phyloP scores from a whole-genome alignment of 2,113 vertebrate genomes.

The Cephalopterus ornatus region DNA sequence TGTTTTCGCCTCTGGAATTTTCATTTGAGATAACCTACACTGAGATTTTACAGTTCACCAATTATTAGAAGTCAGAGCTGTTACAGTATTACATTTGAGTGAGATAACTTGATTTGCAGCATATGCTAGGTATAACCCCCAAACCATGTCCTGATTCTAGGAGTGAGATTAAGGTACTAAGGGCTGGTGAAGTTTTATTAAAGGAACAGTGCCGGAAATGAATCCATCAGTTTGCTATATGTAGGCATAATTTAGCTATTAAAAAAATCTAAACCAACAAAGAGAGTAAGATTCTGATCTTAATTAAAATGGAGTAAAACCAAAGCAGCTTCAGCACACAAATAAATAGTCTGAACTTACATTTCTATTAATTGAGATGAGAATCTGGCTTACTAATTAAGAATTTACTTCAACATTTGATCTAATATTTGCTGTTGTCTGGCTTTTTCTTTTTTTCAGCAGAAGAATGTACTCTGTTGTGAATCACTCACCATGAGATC shows the following conservation, averaged over 20 bases:
- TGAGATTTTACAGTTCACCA: constrained; percentile 21
- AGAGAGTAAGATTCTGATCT: constrained; percentile 9
- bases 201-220: background rate
- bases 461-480: background rate
- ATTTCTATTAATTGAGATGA: background rate
- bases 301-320: constrained; percentile 42
- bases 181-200: constrained; percentile 6
- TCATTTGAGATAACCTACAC: constrained; percentile 19
- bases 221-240: background rate
- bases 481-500: background rate
- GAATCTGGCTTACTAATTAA: background rate
- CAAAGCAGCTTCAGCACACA: background rate
- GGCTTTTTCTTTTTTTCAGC: background rate
- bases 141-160: background rate
- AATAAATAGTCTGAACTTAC: background rate
- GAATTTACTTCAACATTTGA: background rate
- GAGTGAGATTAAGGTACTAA: background rate
- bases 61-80: constrained; percentile 26
- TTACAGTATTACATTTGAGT: background rate
- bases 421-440: background rate
- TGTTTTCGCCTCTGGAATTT: constrained; percentile 20
- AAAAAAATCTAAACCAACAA: background rate
- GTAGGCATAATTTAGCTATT: background rate
- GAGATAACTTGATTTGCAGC: constrained; percentile 36
- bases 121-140: background rate